Base-by-base conservation (phyloP, 2,797 vertebrate genomes). In the Takifugu ocellatus region DNA sequence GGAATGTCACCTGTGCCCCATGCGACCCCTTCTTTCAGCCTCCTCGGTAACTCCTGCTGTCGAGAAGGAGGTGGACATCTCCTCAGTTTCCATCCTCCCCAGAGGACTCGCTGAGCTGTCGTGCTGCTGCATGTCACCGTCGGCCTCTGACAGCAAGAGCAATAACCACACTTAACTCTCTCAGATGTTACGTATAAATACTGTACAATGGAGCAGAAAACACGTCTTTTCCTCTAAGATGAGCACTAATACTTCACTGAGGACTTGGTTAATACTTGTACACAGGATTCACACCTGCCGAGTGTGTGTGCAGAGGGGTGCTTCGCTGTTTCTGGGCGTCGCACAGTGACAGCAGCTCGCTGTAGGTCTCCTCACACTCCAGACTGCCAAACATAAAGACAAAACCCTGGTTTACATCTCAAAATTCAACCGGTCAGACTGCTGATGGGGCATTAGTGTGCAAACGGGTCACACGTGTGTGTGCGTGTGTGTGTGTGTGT, bases 331-430 rank as follows among this genome's bases (percentile, higher is more conserved):
- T 86, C 79, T 77, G 80, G 9, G 73, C 74, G n/a, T 86, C 79
- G 17, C 77, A 59, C 74, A 95, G 86, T 0, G 86, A 86, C 54
- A 94, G 84, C 43, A 98, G 87, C 29, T 89, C 84, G 0, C 81
- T 57, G 0, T 92, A 95, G 9, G 91, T 91, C 25, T 92, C 93
- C 51, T 93, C 90, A 29, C 94, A 94, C 72, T 88, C 87, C 77
- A 96, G 92, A 1, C 96, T 98, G 92, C 87, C 68, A 84, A 81
- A 78, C 79, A 89, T 66, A 63, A 54, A 81, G 48, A 79, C 64
- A 74, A 59, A 62, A 45, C 4, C 14, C 47, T 12, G 36, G 36
- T 5, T 39, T 39, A 70, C 51, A 49, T 60, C 51, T 27, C 26
- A 68, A 21, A 21, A 68, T 24, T 3, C 25, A 59, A 42, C 5